Evolutionary conservation across 2,888 invertebrate genomes (phyloP), one percentile per base, ranked within the genome.

Genomic region (Phytoseiulus persimilis): DNA sequence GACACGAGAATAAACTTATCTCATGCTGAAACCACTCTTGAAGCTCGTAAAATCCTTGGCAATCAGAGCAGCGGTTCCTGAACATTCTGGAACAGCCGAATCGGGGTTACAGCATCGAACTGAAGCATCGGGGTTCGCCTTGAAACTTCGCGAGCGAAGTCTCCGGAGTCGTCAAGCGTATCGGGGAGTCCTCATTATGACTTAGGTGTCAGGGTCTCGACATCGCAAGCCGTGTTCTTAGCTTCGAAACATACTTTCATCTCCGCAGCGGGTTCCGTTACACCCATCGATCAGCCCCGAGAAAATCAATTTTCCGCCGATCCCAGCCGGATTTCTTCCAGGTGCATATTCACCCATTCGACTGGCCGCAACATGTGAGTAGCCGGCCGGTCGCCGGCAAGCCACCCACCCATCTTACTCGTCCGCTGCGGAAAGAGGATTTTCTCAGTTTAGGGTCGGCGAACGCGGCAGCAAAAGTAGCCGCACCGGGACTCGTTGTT

Each of bases 381-480:
- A 39, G 39, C 23, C 28, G 65, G 65, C 65, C 65, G 65, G 65
- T 65, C 14, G 18, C 18, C 65, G 9, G 65, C 9, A 6, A 2
- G 18, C 9, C 65, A 65, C 65, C 65, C 65, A 65, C 65, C 28
- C 18, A 28, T 65, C 65, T 65, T 23, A 65, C 65, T 65, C 65
- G 28, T 65, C 65, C 18, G 65, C 65, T 28, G 65, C 23, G 65
- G 18, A 65, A 65, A 65, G 65, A 65, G 65, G 65, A 65, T 65
- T 65, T 65, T 65, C 65, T 65, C 65, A 65, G 65, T 65, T 65
- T 65, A 65, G 65, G 65, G 65, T 65, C 65, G 65, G 65, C 65
- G 65, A 65, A 65, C 65, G 65, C 65, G 18, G 65, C 65, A 18
- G 65, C 65, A 65, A 23, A 65, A 65, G 65, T 23, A 14, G 65